phyloP scores from a whole-genome alignment of 2,888 invertebrate species.

The Amiota mariae region DNA sequence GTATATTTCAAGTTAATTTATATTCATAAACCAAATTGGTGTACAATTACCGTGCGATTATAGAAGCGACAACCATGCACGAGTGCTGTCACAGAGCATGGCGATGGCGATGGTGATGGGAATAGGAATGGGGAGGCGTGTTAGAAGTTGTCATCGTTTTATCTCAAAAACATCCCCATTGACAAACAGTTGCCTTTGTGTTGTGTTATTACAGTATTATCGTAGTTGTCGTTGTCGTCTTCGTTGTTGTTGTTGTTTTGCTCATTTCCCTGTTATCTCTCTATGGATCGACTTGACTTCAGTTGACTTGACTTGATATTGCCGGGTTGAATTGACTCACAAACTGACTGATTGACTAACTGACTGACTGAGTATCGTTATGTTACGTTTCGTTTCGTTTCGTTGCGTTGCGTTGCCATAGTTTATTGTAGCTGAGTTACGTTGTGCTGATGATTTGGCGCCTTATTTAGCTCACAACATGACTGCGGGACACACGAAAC shows the following conservation, averaged over 20 bases:
- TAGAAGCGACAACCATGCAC: conserved; percentile 51
- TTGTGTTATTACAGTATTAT: conserved; percentile 7
- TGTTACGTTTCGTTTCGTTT: conserved; percentile 20
- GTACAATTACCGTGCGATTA: conserved; percentile 71
- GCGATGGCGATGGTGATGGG: background rate
- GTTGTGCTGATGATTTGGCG: conserved; percentile 60
- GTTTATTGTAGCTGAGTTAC: background rate
- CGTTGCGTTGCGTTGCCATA: conserved; percentile 28
- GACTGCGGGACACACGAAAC: conserved; percentile 1
- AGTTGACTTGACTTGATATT: conserved; percentile 28
- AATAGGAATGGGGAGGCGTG: background rate
- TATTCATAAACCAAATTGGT: conserved; percentile 72
- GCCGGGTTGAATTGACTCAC: conserved; percentile 1
- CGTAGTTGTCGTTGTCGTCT: conserved; percentile 30
- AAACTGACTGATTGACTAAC: conserved; percentile 28
- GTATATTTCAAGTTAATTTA: conserved; percentile 68
- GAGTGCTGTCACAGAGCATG: conserved; percentile 1
- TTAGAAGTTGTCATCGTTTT: conserved; percentile 29
- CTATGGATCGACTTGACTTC: conserved; percentile 15
- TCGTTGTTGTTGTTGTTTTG: conserved; percentile 32
- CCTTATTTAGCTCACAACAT: conserved; percentile 45
- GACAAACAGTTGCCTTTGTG: background rate
- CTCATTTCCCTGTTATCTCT: conserved; percentile 29
- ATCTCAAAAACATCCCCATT: conserved; percentile 19
- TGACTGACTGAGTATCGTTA: no score